Conservation (phyloP, 2,797 vertebrate species). For the Botia almorhae region DNA sequence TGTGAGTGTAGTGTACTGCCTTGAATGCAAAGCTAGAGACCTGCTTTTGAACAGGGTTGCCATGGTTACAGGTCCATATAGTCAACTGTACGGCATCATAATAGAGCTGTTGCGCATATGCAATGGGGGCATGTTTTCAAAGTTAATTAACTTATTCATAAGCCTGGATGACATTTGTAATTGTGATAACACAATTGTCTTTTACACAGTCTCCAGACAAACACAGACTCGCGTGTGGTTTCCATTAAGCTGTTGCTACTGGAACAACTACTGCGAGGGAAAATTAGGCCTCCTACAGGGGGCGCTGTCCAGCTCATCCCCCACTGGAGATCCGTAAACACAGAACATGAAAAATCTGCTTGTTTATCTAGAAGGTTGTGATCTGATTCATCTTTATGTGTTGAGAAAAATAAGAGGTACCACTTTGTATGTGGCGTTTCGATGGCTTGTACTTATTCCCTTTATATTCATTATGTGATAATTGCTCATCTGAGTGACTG, state of each 20-base stretch:
- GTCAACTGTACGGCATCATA: background rate
- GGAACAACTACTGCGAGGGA: background rate
- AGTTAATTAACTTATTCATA: conserved; percentile 39
- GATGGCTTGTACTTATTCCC: background rate
- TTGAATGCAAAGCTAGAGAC: conserved; percentile 34
- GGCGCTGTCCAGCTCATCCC: background rate
- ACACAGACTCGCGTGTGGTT: background rate
- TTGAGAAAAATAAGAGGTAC: background rate
- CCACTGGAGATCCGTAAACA: background rate
- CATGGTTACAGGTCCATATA: conserved; percentile 39
- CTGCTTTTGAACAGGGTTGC: conserved; percentile 18
- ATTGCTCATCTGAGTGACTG: background rate
- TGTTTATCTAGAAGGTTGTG: background rate
- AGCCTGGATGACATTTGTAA: conserved; percentile 25
- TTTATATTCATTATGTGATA: background rate
- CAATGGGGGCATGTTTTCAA: conserved; percentile 31
- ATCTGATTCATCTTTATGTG: background rate
- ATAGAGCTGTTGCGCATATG: conserved; percentile 4
- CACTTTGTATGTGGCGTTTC: background rate
- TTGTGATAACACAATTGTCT: conserved; percentile 35
- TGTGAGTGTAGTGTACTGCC: conserved; percentile 7
- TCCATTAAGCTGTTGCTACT: conserved; percentile 12
- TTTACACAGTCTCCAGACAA: conserved; percentile 37
- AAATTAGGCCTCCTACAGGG: conserved; percentile 3
- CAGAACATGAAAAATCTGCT: background rate